phyloP scores from a whole-genome alignment of 2,888 invertebrate species.

The Lissocephala sabroskyi region DNA sequence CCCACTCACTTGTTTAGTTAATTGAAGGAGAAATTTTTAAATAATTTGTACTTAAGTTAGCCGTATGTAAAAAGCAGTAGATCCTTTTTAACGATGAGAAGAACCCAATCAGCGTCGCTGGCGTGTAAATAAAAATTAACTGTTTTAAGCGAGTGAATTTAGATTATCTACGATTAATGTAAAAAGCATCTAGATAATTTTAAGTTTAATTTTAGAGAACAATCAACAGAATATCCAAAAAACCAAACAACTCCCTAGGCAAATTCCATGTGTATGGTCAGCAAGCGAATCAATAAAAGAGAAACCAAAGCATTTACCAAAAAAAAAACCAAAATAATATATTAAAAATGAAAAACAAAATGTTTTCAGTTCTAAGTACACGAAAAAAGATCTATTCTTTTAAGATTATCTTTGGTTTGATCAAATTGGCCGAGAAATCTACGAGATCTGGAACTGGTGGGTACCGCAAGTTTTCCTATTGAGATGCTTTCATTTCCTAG shows the following conservation, averaged over 20 bases:
- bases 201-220: constrained; percentile 34
- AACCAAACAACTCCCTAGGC: constrained; percentile 21
- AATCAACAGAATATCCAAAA: constrained; percentile 7
- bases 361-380: no score
- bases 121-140: constrained; percentile 36
- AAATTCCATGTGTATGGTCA: constrained; percentile 31
- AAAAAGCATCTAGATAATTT: constrained; percentile 49
- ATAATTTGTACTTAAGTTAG: constrained; percentile 64
- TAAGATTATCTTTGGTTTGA: constrained; percentile 5
- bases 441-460: constrained; percentile 31
- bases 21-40: constrained; percentile 29
- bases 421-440: constrained; percentile 14
- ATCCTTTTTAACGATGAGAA: not conserved
- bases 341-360: constrained; percentile 13
- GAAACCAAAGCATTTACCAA: constrained; percentile 29
- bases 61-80: constrained; percentile 29
- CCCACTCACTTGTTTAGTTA: constrained; percentile 38
- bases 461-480: constrained; percentile 38
- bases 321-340: no score
- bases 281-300: constrained; percentile 6
- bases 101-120: not conserved
- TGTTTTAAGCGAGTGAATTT: not conserved
- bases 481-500: constrained; percentile 11
- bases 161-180: constrained; percentile 45
- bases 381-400: constrained; percentile 2